phyloP scores from a whole-genome alignment of 2,113 vertebrate genomes.

The Galeopterus variegatus region DNA sequence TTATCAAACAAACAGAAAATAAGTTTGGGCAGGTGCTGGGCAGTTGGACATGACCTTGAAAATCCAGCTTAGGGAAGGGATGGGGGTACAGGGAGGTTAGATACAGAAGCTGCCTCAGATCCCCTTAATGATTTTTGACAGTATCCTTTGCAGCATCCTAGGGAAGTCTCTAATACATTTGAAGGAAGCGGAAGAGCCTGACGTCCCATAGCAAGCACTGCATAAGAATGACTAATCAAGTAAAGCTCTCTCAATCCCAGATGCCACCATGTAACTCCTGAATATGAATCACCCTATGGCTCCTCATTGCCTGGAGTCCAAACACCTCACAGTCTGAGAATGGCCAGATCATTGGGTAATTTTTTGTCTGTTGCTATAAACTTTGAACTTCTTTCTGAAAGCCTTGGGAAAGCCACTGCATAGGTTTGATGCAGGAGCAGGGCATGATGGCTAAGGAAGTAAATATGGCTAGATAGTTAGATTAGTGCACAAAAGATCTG shows the following conservation, averaged over 20 bases:
- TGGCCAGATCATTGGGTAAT: background rate
- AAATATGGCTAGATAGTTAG: background rate
- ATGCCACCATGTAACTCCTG: background rate
- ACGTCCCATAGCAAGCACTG: slow-evolving; percentile 77
- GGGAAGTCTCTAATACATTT: slow-evolving; percentile 81
- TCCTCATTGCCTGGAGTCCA: background rate
- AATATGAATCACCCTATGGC: background rate
- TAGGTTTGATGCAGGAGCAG: background rate
- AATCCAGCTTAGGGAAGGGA: background rate
- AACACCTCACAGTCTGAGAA: background rate
- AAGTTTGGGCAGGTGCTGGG: slow-evolving; percentile 74
- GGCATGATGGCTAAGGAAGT: background rate
- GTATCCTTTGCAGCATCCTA: slow-evolving; percentile 59
- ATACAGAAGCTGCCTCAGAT: slow-evolving; percentile 75
- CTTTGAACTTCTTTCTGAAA: background rate
- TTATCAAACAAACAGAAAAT: slow-evolving; percentile 75
- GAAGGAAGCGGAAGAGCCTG: slow-evolving; percentile 78
- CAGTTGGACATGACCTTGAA: slow-evolving; percentile 65
- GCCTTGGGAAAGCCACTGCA: background rate
- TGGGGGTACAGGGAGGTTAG: background rate
- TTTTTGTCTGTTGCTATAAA: background rate
- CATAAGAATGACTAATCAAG: slow-evolving; percentile 81
- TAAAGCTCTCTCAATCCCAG: slow-evolving; percentile 33
- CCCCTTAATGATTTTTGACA: slow-evolving; percentile 78
- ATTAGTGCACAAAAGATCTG: background rate